phyloP scores from a whole-genome alignment of 2,888 invertebrate species.

The Auanema freiburgensis region DNA sequence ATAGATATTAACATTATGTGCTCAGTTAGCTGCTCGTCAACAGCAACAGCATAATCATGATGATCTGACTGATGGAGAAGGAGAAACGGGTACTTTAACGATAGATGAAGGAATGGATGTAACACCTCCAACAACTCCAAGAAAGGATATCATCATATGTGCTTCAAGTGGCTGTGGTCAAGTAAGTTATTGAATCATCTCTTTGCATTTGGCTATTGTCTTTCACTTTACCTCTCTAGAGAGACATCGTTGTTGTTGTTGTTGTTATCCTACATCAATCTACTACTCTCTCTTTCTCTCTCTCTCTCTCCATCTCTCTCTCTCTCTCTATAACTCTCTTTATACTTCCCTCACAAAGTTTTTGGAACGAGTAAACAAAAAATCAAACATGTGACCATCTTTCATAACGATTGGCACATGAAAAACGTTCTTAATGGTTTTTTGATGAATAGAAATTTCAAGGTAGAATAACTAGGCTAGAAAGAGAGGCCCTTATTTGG shows the following conservation, averaged over 20 bases:
- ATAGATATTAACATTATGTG: conserved; percentile 22
- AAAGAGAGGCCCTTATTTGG: too few relatives aligned
- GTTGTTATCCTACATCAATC: background rate
- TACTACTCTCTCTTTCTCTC: background rate
- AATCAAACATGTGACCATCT: too few relatives aligned
- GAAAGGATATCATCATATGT: conserved; percentile 9
- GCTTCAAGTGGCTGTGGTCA: conserved; percentile 15
- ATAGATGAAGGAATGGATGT: background rate
- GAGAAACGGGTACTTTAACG: too few relatives aligned
- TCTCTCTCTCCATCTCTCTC: conserved; percentile 4
- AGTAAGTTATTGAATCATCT: conserved; percentile 12
- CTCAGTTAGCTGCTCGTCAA: conserved; percentile 31
- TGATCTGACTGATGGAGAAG: background rate
- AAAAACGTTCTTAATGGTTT: too few relatives aligned
- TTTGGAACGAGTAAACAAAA: background rate
- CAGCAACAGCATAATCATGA: background rate
- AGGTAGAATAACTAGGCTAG: too few relatives aligned
- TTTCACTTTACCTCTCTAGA: conserved; percentile 5
- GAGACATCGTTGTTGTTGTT: too few relatives aligned
- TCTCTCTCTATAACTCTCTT: conserved; percentile 3
- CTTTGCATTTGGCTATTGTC: conserved; percentile 1
- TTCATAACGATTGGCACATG: too few relatives aligned
- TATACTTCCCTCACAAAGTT: background rate
- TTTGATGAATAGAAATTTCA: too few relatives aligned
- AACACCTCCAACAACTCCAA: conserved; percentile 17